Evolutionary conservation across 2,113 vertebrate species (phyloP).

Genomic region (Egretta garzetta): DNA sequence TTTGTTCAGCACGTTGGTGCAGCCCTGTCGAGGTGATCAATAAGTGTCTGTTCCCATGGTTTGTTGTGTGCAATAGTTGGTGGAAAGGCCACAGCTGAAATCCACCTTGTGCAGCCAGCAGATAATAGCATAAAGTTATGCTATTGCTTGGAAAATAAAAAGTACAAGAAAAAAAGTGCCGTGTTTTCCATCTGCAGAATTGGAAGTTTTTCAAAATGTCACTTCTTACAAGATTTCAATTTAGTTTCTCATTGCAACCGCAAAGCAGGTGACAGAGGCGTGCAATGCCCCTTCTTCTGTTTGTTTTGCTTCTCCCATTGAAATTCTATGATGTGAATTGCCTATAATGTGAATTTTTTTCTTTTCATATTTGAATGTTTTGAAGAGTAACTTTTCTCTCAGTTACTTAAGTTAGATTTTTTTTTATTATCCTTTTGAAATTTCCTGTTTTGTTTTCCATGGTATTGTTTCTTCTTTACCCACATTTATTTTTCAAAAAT

Average conservation of each 20-base stretch:
- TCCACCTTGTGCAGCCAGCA: neutral
- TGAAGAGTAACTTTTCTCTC: neutral
- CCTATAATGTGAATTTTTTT: neutral
- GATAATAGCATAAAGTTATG: neutral
- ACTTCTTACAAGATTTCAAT: conserved; percentile 2
- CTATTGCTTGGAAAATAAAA: neutral
- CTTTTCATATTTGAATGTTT: neutral
- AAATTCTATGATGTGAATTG: neutral
- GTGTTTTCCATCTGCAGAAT: neutral
- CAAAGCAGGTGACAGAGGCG: neutral
- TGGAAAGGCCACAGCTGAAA: neutral
- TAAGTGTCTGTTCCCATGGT: neutral
- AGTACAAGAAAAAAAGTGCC: neutral
- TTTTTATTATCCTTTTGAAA: neutral
- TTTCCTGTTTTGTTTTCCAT: neutral
- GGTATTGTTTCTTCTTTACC: neutral
- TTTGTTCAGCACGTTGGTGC: neutral
- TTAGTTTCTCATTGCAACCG: neutral
- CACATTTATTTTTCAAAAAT: neutral
- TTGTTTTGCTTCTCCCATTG: neutral
- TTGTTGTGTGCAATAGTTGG: neutral
- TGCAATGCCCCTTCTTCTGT: neutral
- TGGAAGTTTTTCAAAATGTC: conserved; percentile 21
- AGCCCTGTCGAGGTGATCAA: neutral
- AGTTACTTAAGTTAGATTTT: neutral